Evolutionary conservation across 1,140 invertebrate genomes (phyloP), one percentile per base, ranked within the genome.

Genomic region (Calliphora vicina): DNA sequence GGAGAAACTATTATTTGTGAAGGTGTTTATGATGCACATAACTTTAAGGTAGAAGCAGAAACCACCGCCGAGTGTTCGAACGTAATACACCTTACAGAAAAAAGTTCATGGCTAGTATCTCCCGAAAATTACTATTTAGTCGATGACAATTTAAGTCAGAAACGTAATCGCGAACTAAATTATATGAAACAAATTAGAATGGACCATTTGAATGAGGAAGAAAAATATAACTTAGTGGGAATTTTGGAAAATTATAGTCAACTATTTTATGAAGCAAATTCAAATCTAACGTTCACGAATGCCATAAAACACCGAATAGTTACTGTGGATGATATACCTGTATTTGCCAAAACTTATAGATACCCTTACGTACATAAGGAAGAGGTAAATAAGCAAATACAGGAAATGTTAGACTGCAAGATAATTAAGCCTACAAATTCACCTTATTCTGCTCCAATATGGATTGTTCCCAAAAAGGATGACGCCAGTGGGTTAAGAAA

Each of bases 401-500:
- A 73, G 25, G 13, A 73, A 73, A 73, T 73, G 71, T 26, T 71
- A 23, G 61, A 71, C 12, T 5, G 12, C 45, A 73, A 27, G 26
- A 73, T 26, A 73, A 74, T 35, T 74, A 74, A n/a, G 27, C 73
- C 13, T 5, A 42, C 73, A 35, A 74, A 35, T 74, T 74, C 73
- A n/a, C 73, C 27, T n/a, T 74, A 74, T 74, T 74, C 73, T 1
- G 29, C 73, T 17, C 27, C 27, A 42, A 74, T 35, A 35, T 74
- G 73, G 26, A 74, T 74, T 35, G 27, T 74, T 20, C 73, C 73
- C 27, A 74, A 76, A 43, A 76, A 76, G 13, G 35, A 76, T 23
- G 74, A 76, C 10, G 74, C 35, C 6, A 43, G 35, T 76, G 74
- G 74, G n/a, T 9, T 43, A 3, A 43, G 20, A 84, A 89, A 86